phyloP scores from a whole-genome alignment of 2,888 invertebrate genomes.

The Branchipolynoe longqiensis region DNA sequence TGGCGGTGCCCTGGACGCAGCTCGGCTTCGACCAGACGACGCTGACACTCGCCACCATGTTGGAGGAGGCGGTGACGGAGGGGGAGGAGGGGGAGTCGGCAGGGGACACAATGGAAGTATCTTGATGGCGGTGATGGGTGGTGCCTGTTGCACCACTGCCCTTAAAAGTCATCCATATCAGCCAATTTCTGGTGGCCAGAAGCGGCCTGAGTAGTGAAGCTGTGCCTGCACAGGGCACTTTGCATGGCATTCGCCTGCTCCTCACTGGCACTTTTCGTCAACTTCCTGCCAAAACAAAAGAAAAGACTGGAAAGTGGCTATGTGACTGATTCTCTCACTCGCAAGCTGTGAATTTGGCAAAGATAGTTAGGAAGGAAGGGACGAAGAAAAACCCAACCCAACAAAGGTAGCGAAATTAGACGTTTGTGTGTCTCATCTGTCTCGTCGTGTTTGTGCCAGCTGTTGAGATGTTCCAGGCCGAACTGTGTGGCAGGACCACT shows the following conservation, averaged over 20 bases:
- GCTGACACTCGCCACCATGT: slow-evolving; percentile 67
- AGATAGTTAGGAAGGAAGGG: too few relatives aligned
- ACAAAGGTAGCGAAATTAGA: too few relatives aligned
- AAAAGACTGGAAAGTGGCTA: too few relatives aligned
- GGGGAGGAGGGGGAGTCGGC: slow-evolving; percentile 62
- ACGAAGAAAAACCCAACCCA: too few relatives aligned
- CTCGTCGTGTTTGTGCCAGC: too few relatives aligned
- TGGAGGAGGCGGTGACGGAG: slow-evolving; percentile 64
- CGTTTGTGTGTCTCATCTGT: too few relatives aligned
- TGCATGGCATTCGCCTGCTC: too few relatives aligned
- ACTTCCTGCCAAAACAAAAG: too few relatives aligned
- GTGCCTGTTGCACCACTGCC: background rate
- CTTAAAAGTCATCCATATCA: background rate
- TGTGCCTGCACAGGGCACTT: background rate
- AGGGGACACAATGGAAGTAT: slow-evolving; percentile 44
- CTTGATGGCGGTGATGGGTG: slow-evolving; percentile 37
- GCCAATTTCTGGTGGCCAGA: background rate
- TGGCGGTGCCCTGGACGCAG: slow-evolving; percentile 61
- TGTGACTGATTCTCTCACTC: too few relatives aligned
- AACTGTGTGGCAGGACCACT: background rate
- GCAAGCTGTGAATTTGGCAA: too few relatives aligned
- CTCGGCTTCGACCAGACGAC: slow-evolving; percentile 51
- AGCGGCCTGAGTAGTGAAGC: background rate
- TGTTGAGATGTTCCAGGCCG: too few relatives aligned
- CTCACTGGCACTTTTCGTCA: too few relatives aligned